Base-by-base conservation (phyloP, 2,888 invertebrate species). In the Lasioglossum malachurum region DNA sequence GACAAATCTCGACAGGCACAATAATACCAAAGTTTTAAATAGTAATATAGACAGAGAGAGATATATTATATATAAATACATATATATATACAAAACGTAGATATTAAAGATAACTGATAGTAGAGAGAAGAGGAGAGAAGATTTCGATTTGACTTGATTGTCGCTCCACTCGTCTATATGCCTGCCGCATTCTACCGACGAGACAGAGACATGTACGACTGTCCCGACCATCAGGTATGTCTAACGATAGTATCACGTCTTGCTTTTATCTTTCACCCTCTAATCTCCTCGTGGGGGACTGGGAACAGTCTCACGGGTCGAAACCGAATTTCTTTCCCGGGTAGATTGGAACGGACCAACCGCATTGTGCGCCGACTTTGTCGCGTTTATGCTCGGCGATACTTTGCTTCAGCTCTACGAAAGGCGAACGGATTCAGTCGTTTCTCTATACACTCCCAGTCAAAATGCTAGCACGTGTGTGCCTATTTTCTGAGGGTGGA, bases 211-310 rank as follows among this genome's bases (percentile, higher is more conserved):
- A 95, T 95, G 95, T 95, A 95, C 93, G 94, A 94, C 90, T 94
- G 94, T 91, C 93, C 94, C 90, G 94, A 95, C 87, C 93, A 94
- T 89, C 94, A 95, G 95, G 95, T 95, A 95, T 35, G 87, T 86
- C 77, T 67, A n/a, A 78, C 49, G 27, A 73, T 83, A 72, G 71
- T 64, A 46, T 57, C 44, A 31, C 27, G 46, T 14, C 35, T 67
- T 27, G 2, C 74, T 74, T 74, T 74, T 27, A 53, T 19, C 46
- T 49, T 57, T 27, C 4, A 35, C 57, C n/a, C 31, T 27, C 35
- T 35, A 60, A 73, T 27, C 60, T 46, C 46, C 49, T 19, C 75
- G 12, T 8, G 2, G 3, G 41, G 53, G 8, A 27, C 35, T 44
- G 38, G 41, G n/a, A 49, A 49, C 23, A 35, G 10, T 57, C 27